Evolutionary conservation across 2,888 invertebrate species (phyloP).

Genomic region (Dendrolimus pini): DNA sequence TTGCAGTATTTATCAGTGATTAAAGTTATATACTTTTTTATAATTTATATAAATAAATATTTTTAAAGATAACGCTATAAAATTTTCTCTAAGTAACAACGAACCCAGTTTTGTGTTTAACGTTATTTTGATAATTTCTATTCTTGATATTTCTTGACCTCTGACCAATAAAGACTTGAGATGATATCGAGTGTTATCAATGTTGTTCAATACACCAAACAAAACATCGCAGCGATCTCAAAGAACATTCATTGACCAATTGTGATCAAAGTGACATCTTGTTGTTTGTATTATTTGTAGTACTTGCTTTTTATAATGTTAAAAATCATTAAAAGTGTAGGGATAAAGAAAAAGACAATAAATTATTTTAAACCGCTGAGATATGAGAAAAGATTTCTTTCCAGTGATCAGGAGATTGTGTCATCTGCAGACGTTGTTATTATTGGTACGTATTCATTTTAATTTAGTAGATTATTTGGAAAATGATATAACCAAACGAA

Average conservation of each 20-base stretch:
- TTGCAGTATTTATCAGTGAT: too few relatives aligned
- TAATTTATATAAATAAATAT: too few relatives aligned
- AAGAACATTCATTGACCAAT: conserved; percentile 16
- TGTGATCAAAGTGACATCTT: conserved; percentile 15
- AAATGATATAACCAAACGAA: not conserved
- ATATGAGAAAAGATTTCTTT: conserved; percentile 27
- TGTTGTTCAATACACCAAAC: not conserved
- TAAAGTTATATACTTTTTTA: too few relatives aligned
- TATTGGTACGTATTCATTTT: conserved; percentile 73
- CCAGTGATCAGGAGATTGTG: conserved; percentile 42
- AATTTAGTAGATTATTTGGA: conserved; percentile 1
- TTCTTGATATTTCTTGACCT: conserved; percentile 1
- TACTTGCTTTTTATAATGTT: conserved; percentile 38
- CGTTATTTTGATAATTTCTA: conserved; percentile 1
- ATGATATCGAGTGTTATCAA: not conserved
- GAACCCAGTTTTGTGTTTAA: too few relatives aligned
- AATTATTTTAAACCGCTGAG: conserved; percentile 40
- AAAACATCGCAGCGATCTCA: conserved; percentile 3
- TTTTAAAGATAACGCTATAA: too few relatives aligned
- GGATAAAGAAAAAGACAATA: conserved; percentile 31
- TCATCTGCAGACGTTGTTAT: conserved; percentile 85
- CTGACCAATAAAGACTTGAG: not conserved
- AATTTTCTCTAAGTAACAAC: too few relatives aligned
- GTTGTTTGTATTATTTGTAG: conserved; percentile 4
- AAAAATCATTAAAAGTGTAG: conserved; percentile 45